Evolutionary conservation across 2,113 vertebrate genomes (phyloP).

Genomic region (Sinocyclocheilus anshuiensis): DNA sequence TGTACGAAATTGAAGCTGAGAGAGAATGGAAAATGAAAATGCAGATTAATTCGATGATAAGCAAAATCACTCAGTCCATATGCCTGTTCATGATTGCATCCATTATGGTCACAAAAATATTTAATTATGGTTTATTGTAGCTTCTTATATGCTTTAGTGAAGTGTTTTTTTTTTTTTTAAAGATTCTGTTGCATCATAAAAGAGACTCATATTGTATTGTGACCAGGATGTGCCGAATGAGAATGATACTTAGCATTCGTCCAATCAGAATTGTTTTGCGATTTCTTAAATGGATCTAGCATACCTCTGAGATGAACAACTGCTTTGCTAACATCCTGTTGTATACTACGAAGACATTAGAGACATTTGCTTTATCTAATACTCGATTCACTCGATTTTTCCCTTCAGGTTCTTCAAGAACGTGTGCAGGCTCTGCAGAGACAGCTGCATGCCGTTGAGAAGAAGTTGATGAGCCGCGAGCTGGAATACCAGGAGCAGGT

Average conservation of each 20-base stretch:
- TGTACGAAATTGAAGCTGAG: neutral
- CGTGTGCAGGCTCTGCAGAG: conserved; percentile 79
- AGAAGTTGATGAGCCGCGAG: conserved; percentile 81
- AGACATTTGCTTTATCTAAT: conserved; percentile 45
- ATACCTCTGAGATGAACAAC: neutral
- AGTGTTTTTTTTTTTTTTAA: no score
- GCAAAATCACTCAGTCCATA: neutral
- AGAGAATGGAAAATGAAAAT: neutral
- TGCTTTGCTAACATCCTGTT: neutral
- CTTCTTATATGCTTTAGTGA: neutral
- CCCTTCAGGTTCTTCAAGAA: conserved; percentile 81
- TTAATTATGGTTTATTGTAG: neutral
- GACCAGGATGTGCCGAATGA: neutral
- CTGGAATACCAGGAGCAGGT: conserved; percentile 89
- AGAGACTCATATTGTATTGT: neutral
- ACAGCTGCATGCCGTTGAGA: conserved; percentile 76
- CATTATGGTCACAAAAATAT: neutral
- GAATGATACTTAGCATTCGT: neutral
- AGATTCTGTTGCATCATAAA: neutral
- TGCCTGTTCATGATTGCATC: neutral
- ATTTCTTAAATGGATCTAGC: neutral
- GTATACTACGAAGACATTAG: no score
- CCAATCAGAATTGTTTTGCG: neutral
- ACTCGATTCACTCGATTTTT: conserved; percentile 1
- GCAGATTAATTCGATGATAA: neutral